These are phyloP conservation scores for Ornithoptera priamus DNA, from an alignment of 2,888 invertebrate genomes.

Conservation along the genomic window DNA sequence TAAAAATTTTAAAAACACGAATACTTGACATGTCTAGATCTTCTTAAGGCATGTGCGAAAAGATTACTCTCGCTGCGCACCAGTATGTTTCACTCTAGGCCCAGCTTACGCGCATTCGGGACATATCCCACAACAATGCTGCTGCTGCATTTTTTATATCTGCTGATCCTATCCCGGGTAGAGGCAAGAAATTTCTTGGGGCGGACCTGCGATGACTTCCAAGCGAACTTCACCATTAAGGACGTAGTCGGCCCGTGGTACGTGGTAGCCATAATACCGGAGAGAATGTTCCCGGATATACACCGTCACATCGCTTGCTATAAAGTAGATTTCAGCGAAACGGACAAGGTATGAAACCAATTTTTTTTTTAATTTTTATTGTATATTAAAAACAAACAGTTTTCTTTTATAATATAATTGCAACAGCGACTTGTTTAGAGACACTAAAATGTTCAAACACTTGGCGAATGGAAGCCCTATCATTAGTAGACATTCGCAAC, in stretches of 20 bases:
- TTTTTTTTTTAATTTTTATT: not conserved
- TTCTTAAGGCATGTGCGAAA: conserved; percentile 16
- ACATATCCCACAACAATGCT: conserved; percentile 38
- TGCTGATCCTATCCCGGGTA: conserved; percentile 36
- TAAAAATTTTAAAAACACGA: no score
- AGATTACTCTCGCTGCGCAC: conserved; percentile 17
- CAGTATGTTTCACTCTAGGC: conserved; percentile 16
- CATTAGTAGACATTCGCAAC: no score
- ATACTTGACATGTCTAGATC: conserved; percentile 14
- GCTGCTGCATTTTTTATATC: conserved; percentile 35
- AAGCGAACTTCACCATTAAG: conserved; percentile 56
- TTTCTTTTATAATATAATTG: no score
- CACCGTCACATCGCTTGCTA: conserved; percentile 53
- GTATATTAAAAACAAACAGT: not conserved
- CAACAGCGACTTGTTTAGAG: no score
- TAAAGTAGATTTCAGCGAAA: conserved; percentile 64
- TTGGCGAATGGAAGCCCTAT: no score
- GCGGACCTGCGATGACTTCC: conserved; percentile 51
- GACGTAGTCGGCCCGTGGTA: conserved; percentile 60
- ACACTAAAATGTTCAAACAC: no score
- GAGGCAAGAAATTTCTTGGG: conserved; percentile 39
- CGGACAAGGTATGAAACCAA: conserved; percentile 45
- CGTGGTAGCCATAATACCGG: conserved; percentile 64
- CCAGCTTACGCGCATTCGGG: not conserved
- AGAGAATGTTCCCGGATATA: conserved; percentile 57